Evolutionary conservation across 2,888 invertebrate species (phyloP).

Genomic region (Dolichomitus sp.): DNA sequence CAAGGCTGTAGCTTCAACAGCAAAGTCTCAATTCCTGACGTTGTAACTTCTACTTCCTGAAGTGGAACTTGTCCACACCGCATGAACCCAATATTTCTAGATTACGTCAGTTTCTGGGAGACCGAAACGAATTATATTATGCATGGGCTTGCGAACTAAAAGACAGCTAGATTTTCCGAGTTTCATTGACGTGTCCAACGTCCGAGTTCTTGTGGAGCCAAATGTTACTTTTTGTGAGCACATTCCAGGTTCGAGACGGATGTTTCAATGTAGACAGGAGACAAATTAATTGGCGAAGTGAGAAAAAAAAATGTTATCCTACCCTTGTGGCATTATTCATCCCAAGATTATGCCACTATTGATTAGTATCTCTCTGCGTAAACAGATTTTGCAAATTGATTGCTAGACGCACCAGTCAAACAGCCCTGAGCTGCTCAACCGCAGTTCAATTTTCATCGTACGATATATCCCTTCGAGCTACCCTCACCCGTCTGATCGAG

Average conservation of each 20-base stretch:
- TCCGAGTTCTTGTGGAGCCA: background rate
- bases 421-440: conserved; percentile 6
- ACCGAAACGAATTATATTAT: conserved; percentile 47
- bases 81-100: conserved; percentile 36
- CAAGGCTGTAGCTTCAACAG: conserved; percentile 28
- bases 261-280: background rate
- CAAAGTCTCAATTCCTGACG: conserved; percentile 62
- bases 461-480: background rate
- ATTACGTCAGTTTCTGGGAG: conserved; percentile 35
- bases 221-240: too few species aligned
- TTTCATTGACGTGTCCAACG: background rate
- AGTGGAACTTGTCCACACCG: conserved; percentile 57
- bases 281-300: background rate
- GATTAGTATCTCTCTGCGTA: background rate
- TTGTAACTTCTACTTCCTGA: conserved; percentile 67
- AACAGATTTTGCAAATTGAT: conserved; percentile 38
- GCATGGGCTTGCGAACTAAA: conserved; percentile 7
- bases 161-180: background rate
- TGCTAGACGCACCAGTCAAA: conserved; percentile 8
- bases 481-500: conserved; percentile 35
- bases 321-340: background rate
- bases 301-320: background rate
- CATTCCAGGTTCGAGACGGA: too few species aligned
- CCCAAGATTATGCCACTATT: background rate
- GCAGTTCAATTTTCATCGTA: conserved; percentile 21